phyloP scores from a whole-genome alignment of 2,797 vertebrate genomes.

The Sebastes nivosus region DNA sequence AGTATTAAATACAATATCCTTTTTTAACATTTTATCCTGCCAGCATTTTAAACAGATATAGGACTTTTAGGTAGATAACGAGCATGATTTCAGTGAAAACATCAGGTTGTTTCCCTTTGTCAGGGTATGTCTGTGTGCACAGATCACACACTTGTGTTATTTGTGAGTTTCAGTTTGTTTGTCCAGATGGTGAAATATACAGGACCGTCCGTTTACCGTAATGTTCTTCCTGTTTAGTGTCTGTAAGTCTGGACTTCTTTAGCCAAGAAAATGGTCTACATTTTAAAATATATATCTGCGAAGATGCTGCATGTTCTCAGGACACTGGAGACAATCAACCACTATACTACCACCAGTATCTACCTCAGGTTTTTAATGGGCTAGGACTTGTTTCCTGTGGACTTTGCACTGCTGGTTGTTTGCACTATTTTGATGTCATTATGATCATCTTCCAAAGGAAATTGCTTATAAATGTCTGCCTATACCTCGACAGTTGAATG shows the following conservation, averaged over 20 bases:
- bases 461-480: conserved; percentile 36
- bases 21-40: not conserved
- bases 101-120: not conserved
- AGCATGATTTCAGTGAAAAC: not conserved
- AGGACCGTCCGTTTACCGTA: not conserved
- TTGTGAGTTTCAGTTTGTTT: conserved; percentile 13
- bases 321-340: conserved; percentile 10
- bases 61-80: not conserved
- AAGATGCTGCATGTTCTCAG: not conserved
- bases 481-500: conserved; percentile 45
- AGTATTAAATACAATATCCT: not conserved
- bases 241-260: not conserved
- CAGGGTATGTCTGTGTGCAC: not conserved
- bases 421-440: conserved; percentile 72
- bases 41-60: not conserved
- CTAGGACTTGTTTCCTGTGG: conserved; percentile 9
- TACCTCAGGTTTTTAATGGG: conserved; percentile 39
- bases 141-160: not conserved
- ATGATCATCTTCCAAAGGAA: conserved; percentile 6
- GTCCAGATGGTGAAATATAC: conserved; percentile 14
- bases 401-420: conserved; percentile 68
- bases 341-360: conserved; percentile 1
- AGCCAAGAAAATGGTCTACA: not conserved
- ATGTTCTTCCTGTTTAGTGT: not conserved
- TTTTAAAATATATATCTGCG: not conserved